phyloP scores from a whole-genome alignment of 1,140 invertebrate species.

The Brachionus koreanus region DNA sequence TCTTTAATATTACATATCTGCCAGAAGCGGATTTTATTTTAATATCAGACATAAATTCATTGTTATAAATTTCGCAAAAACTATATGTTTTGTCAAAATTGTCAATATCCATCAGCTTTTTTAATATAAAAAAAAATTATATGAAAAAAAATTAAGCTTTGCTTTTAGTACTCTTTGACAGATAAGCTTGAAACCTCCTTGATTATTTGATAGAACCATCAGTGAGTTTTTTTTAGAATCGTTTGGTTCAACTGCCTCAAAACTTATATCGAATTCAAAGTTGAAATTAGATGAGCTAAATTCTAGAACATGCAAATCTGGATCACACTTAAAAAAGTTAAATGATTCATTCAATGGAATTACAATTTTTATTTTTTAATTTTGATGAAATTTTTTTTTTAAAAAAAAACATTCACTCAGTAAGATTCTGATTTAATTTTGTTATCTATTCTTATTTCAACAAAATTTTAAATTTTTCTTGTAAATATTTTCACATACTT shows the following conservation, averaged over 20 bases:
- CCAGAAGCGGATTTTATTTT: background rate
- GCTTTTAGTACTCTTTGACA: background rate
- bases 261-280: background rate
- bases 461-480: background rate
- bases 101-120: background rate
- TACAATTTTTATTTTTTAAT: too few species aligned
- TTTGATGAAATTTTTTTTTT: too few species aligned
- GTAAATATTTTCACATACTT: background rate
- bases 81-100: background rate
- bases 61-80: conserved; percentile 1
- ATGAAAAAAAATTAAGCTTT: background rate
- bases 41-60: conserved; percentile 31
- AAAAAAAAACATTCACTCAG: too few species aligned
- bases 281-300: background rate
- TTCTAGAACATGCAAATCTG: background rate
- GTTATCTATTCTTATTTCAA: too few species aligned
- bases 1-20: background rate
- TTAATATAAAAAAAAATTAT: background rate
- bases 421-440: background rate
- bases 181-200: background rate
- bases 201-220: background rate
- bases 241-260: background rate
- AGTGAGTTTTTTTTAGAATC: background rate
- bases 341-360: background rate
- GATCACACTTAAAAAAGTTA: background rate